Evolutionary conservation across 2,113 vertebrate genomes (phyloP), one percentile per base, ranked within the genome.

Genomic region (Cavia aperea): DNA sequence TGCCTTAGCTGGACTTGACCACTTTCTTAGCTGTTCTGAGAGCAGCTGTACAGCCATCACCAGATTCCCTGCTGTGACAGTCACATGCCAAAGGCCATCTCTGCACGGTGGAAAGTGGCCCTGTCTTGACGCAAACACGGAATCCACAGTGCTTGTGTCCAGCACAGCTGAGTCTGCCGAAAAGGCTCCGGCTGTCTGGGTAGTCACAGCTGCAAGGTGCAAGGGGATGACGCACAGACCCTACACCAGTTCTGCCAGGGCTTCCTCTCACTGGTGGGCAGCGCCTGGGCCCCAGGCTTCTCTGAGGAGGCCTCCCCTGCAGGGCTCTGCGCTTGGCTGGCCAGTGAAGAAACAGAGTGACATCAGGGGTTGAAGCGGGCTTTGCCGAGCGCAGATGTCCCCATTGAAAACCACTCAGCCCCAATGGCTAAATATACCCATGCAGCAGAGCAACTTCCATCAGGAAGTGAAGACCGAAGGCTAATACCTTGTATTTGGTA

Each of bases 391-490:
- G 77, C 81, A 93, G 88, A 96, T 73, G 90, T 31, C 81, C 63
- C 78, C 78, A 90, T 43, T 96, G 96, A 96, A 96, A 97, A 92
- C 21, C 65, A 43, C 7, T 97, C 94, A 95, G 49, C 78, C 62
- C 68, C 46, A 93, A 86, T 96, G 93, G 96, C 49, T 93, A 97
- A 96, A 96, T 93, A 95, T 29, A 96, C 83, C 86, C 91, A 91
- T 70, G 96, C 88, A 81, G 92, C 88, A 96, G 84, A 62, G 89
- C 5, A 31, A 68, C 93, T 92, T 95, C 54, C 70, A 16, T 92
- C 88, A 95, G 90, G 73, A 96, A 94, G 66, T 94, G 81, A 85
- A 72, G 29, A 81, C 56, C 90, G 95, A 85, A 95, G 92, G 87
- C 86, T 49, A 49, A 93, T 18, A 66, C 43, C 87, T 31, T 66